Percentiles rank a stretch among this genome's conserved stretches.
These are phyloP conservation scores for Omphaloscelis lunosa DNA, from an alignment of 2,888 invertebrate genomes.

Conservation along the genomic window DNA sequence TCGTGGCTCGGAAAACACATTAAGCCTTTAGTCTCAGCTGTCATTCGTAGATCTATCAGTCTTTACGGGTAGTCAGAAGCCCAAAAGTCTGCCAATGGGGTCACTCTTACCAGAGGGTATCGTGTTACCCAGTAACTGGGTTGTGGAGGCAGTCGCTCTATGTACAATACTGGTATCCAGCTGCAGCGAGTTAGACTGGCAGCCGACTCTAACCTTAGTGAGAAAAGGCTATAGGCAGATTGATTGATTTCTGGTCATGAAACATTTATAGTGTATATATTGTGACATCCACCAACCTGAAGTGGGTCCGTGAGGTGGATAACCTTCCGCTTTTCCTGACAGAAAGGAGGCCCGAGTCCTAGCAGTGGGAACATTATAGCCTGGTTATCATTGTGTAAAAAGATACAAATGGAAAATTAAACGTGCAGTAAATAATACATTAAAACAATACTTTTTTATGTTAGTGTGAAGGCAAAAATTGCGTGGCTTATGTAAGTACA, in stretches of 20 bases:
- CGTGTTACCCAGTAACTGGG: not conserved
- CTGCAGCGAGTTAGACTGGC: not conserved
- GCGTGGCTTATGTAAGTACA: constrained; percentile 19
- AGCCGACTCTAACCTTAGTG: not conserved
- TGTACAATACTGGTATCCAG: not conserved
- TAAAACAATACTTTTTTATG: not conserved
- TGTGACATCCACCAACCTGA: not conserved
- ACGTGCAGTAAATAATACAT: not conserved
- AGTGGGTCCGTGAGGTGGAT: not conserved
- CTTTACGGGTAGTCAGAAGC: not conserved
- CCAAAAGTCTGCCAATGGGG: not conserved
- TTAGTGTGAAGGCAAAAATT: constrained; percentile 1
- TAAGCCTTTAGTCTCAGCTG: not conserved
- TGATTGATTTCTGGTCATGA: not conserved
- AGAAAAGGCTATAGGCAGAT: not conserved
- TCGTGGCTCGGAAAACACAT: not conserved
- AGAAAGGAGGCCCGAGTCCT: not conserved
- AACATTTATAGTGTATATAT: not conserved
- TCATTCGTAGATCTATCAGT: not conserved
- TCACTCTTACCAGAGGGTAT: not conserved
- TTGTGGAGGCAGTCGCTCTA: not conserved
- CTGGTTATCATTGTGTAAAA: not conserved
- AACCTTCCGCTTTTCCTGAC: not conserved
- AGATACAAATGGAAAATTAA: not conserved
- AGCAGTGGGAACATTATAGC: not conserved